Evolutionary conservation across 2,888 invertebrate genomes (phyloP).

Genomic region (Matsumyia berberina): DNA sequence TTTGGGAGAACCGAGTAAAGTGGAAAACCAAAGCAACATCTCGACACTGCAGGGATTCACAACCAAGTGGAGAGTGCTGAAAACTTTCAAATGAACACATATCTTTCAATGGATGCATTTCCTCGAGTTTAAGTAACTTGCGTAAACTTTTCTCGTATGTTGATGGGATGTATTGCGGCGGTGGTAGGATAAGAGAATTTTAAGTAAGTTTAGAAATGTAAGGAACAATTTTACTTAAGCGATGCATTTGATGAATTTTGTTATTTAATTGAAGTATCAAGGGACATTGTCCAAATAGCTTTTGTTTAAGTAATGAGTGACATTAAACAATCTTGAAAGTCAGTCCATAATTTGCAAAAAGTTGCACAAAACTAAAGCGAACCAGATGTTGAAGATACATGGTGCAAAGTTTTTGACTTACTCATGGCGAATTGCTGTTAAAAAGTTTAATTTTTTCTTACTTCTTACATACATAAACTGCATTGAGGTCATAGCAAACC

Average conservation of each 20-base stretch:
- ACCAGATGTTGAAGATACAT: conserved; percentile 1
- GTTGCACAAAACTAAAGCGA: too few species aligned
- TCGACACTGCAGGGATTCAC: conserved; percentile 25
- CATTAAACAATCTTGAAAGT: too few species aligned
- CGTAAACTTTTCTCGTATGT: conserved; percentile 63
- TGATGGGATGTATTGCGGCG: conserved; percentile 43
- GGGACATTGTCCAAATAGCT: not conserved
- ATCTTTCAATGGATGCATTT: conserved; percentile 71
- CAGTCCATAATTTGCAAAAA: too few species aligned
- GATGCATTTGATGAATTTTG: conserved; percentile 33
- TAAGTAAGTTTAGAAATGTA: conserved; percentile 44
- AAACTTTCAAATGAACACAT: conserved; percentile 72
- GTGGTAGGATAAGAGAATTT: not conserved
- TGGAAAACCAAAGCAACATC: not conserved
- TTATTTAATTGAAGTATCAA: conserved; percentile 31
- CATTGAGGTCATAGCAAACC: too few species aligned
- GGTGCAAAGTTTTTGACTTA: too few species aligned
- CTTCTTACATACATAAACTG: too few species aligned
- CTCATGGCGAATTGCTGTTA: too few species aligned
- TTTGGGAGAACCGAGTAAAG: not conserved
- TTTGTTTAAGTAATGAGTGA: not conserved
- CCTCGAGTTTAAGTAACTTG: conserved; percentile 60
- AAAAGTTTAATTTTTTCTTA: too few species aligned
- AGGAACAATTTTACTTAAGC: conserved; percentile 17
- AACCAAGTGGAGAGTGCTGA: conserved; percentile 30